Percentiles rank a stretch among this genome's conserved stretches.
Evolutionary conservation across 2,113 vertebrate genomes (phyloP).

Genomic region (Ailurus styani): DNA sequence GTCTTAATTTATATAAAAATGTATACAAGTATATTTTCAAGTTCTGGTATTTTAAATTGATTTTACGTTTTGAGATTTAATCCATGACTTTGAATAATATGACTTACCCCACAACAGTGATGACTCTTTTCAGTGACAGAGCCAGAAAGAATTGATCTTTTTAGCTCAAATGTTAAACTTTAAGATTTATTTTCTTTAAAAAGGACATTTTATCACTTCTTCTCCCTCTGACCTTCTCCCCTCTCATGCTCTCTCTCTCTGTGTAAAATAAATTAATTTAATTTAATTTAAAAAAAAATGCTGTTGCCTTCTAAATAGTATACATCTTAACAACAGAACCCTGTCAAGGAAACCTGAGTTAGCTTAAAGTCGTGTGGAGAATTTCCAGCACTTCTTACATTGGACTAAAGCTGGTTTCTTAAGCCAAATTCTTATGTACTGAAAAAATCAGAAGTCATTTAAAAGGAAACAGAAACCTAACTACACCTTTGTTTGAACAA

Average conservation of each 20-base stretch:
- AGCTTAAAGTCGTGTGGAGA: not conserved
- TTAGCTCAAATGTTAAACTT: not conserved
- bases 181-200: conserved; percentile 16
- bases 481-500: not conserved
- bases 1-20: not conserved
- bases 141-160: not conserved
- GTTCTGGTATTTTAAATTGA: not conserved
- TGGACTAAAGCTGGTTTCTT: not conserved
- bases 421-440: not conserved
- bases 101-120: not conserved
- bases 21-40: not conserved
- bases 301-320: not conserved
- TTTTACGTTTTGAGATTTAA: conserved; percentile 15
- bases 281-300: too few relatives aligned
- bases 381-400: not conserved
- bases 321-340: not conserved
- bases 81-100: not conserved
- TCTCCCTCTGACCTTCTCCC: too few relatives aligned
- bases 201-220: not conserved
- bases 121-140: not conserved
- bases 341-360: not conserved
- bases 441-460: not conserved
- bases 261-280: too few relatives aligned
- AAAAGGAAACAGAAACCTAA: not conserved
- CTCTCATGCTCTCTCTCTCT: too few relatives aligned